These are phyloP conservation scores for Apantesis nais DNA, from an alignment of 2,888 invertebrate species.

Conservation along the genomic window DNA sequence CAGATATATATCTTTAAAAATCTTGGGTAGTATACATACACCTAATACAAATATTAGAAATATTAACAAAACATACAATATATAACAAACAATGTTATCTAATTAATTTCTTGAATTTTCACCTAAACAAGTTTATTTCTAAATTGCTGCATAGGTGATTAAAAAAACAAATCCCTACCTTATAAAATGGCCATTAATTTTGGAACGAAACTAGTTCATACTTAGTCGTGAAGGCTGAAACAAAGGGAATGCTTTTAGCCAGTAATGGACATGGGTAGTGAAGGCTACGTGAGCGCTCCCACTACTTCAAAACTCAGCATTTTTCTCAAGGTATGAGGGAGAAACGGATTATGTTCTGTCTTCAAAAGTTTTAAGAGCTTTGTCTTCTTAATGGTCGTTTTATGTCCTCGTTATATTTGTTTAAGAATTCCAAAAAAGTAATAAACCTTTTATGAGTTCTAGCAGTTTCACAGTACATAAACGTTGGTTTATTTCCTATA, in stretches of 20 bases:
- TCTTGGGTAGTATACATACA: no score
- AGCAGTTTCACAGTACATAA: not conserved
- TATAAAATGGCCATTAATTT: not conserved
- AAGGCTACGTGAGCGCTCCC: conserved; percentile 15
- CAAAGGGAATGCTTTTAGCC: conserved; percentile 43
- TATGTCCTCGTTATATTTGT: not conserved
- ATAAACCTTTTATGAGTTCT: not conserved
- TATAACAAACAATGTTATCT: no score
- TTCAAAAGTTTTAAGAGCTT: not conserved
- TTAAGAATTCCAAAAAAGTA: not conserved
- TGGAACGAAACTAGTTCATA: not conserved
- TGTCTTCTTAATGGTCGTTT: not conserved
- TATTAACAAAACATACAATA: no score
- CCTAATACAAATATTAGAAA: no score
- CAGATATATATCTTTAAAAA: no score
- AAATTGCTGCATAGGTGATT: not conserved
- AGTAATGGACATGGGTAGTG: conserved; percentile 38
- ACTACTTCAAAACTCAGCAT: conserved; percentile 12
- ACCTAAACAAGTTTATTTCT: not conserved
- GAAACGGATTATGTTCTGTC: conserved; percentile 28
- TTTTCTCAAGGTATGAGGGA: conserved; percentile 18
- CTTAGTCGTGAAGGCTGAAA: conserved; percentile 17
- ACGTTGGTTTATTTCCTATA: not conserved
- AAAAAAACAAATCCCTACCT: not conserved
- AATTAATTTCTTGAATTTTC: not conserved